A percentile compares a stretch with the other conserved stretches of the same genome.
Conservation (phyloP, 2,113 vertebrate genomes). For the Melanerpes formicivorus region DNA sequence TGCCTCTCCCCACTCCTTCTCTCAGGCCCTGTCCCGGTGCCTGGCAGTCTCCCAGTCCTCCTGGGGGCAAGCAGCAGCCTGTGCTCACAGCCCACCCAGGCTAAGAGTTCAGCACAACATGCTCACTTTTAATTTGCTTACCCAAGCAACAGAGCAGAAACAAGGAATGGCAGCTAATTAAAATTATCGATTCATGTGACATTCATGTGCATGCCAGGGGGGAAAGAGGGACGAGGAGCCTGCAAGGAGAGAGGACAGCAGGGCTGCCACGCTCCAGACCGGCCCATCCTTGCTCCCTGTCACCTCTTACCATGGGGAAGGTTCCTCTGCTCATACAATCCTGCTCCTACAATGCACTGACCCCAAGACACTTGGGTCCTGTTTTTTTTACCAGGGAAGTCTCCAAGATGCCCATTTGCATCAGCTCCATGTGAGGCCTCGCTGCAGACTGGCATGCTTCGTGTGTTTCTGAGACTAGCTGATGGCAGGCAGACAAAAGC, state of each 20-base stretch:
- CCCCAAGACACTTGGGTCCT: background rate
- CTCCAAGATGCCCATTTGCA: background rate
- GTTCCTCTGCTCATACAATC: background rate
- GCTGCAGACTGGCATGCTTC: background rate
- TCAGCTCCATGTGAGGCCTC: background rate
- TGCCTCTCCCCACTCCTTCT: background rate
- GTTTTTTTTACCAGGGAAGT: background rate
- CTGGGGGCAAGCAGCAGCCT: background rate
- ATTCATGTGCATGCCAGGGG: background rate
- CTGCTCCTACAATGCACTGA: background rate
- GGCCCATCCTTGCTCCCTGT: background rate
- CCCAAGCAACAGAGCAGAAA: constrained; percentile 64
- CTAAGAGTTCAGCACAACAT: constrained; percentile 24
- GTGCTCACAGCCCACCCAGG: constrained; percentile 46
- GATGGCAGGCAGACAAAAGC: background rate
- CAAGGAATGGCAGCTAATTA: constrained; percentile 71
- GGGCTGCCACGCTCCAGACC: background rate
- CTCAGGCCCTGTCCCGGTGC: background rate
- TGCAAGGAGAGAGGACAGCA: background rate
- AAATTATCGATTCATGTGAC: constrained; percentile 64
- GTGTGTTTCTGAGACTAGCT: background rate
- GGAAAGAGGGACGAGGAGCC: background rate
- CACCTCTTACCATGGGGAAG: background rate
- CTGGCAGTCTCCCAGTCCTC: background rate
- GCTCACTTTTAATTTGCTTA: constrained; percentile 64